Evolutionary conservation across 2,888 invertebrate genomes (phyloP), one percentile per base, ranked within the genome.

Genomic region (Apamea monoglypha): DNA sequence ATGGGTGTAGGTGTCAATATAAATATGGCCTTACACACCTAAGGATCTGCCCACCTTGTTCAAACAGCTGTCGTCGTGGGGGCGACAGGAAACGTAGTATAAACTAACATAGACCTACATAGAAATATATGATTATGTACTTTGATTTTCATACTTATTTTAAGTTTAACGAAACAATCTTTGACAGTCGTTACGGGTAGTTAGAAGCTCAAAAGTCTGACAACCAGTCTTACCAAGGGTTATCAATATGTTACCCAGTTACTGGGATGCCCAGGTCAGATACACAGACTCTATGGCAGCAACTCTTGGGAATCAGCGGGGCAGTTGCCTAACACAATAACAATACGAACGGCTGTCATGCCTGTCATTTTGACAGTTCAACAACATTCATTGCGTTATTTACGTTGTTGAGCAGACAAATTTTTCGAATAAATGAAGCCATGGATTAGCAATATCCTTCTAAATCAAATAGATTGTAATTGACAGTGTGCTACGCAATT

Each of bases 1-100:
- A 80, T 66, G 1, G 0, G 8, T 67, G 87, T 89, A 82, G 90
- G 89, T 76, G 89, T 88, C 44, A 76, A 82, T 83, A 71, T 84
- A 69, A 83, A 80, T 81, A 76, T 84, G 82, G 84, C 84, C 87
- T 84, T 82, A 78, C 21, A 76, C 72, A 44, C 82, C 77, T 66
- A 81, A 80, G 73, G 63, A 32, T 71, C 87, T 76, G 78, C 89
- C 89, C 82, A 88, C 89, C 81, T 78, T 70, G 59, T 81, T 50
- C 72, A 68, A 90, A 81, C 86, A 89, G 90, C 89, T 90, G 87
- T 77, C 73, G 25, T 76, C 61, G 82, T 81, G 89, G 85, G 74
- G 81, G 87, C 83, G 82, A 78, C 69, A 74, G 81, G 83, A 83
- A 80, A 82, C 74, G 70, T 74, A 71, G 72, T 73, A 63, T 64